A percentile compares a stretch with the other conserved stretches of the same genome.
Conservation (phyloP, 1,140 invertebrate genomes). For the Polypedilum vanderplanki region DNA sequence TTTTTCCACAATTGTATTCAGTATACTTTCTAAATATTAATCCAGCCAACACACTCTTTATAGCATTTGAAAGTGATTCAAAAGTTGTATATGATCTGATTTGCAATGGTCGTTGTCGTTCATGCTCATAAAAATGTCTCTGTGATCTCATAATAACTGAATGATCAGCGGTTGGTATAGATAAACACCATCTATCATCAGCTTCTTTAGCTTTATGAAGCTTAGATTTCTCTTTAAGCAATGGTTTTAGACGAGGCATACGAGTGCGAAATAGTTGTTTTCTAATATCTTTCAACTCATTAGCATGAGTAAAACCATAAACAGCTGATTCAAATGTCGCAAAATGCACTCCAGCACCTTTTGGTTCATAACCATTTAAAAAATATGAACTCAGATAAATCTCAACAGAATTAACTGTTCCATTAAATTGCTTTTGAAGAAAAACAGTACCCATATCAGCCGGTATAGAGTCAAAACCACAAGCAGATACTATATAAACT, state of each 20-base stretch:
- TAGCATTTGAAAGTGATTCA: conserved; percentile 33
- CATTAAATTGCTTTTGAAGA: conserved; percentile 27
- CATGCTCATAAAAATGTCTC: conserved; percentile 58
- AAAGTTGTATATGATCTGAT: conserved; percentile 56
- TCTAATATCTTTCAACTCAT: conserved; percentile 57
- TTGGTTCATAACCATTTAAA: conserved; percentile 37
- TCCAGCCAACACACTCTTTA: conserved; percentile 50
- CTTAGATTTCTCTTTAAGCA: conserved; percentile 49
- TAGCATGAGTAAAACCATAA: conserved; percentile 56
- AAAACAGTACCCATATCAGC: conserved; percentile 74
- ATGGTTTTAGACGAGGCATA: conserved; percentile 56
- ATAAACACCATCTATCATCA: conserved; percentile 58
- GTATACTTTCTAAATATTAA: conserved; percentile 58
- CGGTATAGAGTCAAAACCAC: conserved; percentile 87
- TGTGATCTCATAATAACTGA: conserved; percentile 72
- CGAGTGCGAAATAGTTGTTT: conserved; percentile 56
- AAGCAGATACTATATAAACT: conserved; percentile 79
- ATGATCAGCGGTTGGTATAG: conserved; percentile 73
- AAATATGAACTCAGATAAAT: conserved; percentile 52
- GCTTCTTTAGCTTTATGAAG: conserved; percentile 57
- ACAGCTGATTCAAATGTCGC: conserved; percentile 79
- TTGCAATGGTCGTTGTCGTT: conserved; percentile 64
- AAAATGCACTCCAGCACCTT: conserved; percentile 53
- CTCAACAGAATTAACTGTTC: conserved; percentile 59
- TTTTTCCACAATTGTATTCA: conserved; percentile 55